Conservation (phyloP, 2,888 invertebrate species). For the Notocelia uddmanniana region DNA sequence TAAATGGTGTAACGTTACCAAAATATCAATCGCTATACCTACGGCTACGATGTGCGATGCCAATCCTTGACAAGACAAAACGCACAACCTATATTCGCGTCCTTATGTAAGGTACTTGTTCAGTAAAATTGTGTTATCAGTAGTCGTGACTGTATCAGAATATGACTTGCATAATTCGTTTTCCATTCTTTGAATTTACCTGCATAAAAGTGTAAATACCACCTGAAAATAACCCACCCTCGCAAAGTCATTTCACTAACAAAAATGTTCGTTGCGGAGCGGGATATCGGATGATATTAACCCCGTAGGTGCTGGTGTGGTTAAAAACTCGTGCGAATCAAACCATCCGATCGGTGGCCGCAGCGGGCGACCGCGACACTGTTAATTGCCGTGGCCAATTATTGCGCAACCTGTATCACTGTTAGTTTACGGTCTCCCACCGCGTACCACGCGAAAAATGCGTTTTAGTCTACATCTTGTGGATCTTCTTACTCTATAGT, state of each 20-base stretch:
- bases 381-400: conserved; percentile 69
- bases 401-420: conserved; percentile 62
- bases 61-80: neutral
- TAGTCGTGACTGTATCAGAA: too few relatives aligned
- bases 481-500: neutral
- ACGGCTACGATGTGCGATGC: conserved; percentile 49
- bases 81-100: too few relatives aligned
- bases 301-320: conserved; percentile 52
- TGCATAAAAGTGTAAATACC: neutral
- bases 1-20: conserved; percentile 75
- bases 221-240: neutral
- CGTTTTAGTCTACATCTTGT: neutral
- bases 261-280: conserved; percentile 15
- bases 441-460: conserved; percentile 41
- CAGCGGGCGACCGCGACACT: conserved; percentile 46
- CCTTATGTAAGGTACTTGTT: too few relatives aligned
- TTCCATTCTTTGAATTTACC: neutral
- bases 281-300: conserved; percentile 24
- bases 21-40: conserved; percentile 61
- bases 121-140: too few relatives aligned
- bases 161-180: neutral
- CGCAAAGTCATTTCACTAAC: neutral
- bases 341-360: conserved; percentile 55
- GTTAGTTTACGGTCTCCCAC: conserved; percentile 63
- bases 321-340: conserved; percentile 67